Conservation (phyloP, 2,797 vertebrate species). For the Lutra lutra region DNA sequence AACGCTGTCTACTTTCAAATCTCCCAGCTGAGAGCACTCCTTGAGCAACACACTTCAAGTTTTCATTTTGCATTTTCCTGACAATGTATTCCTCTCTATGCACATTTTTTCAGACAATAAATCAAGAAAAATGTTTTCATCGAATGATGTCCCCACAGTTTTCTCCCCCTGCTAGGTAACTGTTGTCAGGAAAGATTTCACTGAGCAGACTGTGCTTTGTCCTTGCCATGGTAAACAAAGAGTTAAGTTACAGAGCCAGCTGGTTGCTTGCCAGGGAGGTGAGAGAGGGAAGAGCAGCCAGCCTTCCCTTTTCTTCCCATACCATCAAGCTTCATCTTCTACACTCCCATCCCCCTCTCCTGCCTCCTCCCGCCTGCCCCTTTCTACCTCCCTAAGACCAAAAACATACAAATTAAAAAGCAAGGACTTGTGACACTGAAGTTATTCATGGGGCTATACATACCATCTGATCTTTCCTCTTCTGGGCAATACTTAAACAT, state of each 20-base stretch:
- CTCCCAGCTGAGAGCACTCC: not conserved
- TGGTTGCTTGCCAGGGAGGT: not conserved
- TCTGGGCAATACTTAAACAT: not conserved
- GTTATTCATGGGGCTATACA: not conserved
- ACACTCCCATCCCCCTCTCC: not conserved
- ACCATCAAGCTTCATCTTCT: not conserved
- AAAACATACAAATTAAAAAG: not conserved
- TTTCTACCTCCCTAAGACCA: not conserved
- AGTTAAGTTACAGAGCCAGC: not conserved
- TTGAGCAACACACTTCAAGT: not conserved
- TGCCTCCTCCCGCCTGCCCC: not conserved
- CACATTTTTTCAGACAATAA: not conserved
- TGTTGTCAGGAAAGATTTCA: not conserved
- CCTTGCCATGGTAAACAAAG: not conserved
- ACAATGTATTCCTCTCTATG: not conserved
- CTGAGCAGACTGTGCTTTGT: not conserved
- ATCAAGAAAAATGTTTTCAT: not conserved
- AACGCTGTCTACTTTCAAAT: not conserved
- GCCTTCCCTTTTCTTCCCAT: not conserved
- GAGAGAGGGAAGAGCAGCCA: not conserved
- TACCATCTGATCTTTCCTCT: not conserved
- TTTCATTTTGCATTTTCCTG: not conserved
- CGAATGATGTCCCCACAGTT: not conserved
- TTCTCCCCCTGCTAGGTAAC: not conserved
- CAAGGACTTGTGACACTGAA: not conserved